Conservation (phyloP, 2,888 invertebrate species). For the Thysanoteuthis rhombus region DNA sequence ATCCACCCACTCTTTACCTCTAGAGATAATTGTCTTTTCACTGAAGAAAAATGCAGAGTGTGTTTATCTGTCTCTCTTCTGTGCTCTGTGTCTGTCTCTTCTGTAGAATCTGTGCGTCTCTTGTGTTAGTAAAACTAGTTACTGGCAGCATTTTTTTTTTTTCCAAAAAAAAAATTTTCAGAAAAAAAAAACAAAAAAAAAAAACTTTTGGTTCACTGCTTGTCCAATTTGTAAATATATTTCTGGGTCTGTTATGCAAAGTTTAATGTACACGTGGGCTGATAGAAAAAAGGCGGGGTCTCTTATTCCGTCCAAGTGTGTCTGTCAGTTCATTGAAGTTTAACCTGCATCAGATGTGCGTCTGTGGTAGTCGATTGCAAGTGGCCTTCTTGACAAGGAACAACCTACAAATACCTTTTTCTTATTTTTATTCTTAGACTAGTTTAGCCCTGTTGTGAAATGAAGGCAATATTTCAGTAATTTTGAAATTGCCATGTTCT, state of each 20-base stretch:
- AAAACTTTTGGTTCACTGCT: neutral
- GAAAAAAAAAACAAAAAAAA: neutral
- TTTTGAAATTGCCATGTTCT: no score
- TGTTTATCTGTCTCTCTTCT: no score
- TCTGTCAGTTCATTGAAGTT: neutral
- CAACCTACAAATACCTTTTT: neutral
- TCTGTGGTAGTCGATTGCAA: neutral
- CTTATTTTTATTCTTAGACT: no score
- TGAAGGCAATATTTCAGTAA: no score
- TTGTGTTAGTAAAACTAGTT: neutral
- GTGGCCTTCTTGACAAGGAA: neutral
- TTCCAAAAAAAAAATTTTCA: neutral
- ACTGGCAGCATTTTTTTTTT: neutral
- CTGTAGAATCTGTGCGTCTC: no score
- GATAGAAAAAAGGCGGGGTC: neutral
- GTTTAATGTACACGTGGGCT: neutral
- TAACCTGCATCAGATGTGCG: neutral
- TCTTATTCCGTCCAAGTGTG: neutral
- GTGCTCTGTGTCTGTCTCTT: no score
- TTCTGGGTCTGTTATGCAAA: neutral
- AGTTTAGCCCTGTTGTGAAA: no score
- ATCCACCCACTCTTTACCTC: no score
- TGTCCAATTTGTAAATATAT: constrained; percentile 12
- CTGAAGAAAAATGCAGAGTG: neutral
- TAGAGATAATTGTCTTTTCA: neutral